Evolutionary conservation across 2,797 vertebrate species (phyloP), one percentile per base, ranked within the genome.

Genomic region (Zonotrichia albicollis): DNA sequence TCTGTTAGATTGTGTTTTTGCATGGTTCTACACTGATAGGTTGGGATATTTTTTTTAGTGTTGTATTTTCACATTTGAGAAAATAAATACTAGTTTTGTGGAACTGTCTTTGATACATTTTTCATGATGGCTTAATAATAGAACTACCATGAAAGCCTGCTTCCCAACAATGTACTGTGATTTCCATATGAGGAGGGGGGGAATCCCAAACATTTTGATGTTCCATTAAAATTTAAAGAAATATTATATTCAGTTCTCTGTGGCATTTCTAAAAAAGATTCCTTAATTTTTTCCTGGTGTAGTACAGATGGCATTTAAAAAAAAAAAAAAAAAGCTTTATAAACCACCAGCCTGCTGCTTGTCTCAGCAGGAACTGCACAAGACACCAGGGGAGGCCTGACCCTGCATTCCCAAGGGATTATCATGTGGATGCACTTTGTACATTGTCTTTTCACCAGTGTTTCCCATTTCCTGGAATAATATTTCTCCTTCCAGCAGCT

Each of bases 201-300:
- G 5, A 84, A 71, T 55, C 61, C 74, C 80, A 90, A 94, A 81
- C 48, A 42, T 94, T 93, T 90, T 95, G 95, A 95, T 76, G 55
- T 84, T 84, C 93, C 86, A 92, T 96, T 95, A 93, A 96, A 96
- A 65, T 95, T 93, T 95, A 89, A 95, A 95, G 78, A 62, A 94
- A 87, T 74, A 85, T 45, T 90, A 18, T 34, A 60, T 83, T 46
- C 64, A 92, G 30, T 80, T 93, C 90, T 95, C 67, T 7, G 9
- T 92, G 48, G 53, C 65, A 50, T 76, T 95, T 84, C 57, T 57
- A 40, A 57, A 92, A 87, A 45, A 54, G 40, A 66, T 51, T 68
- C 30, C 16, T 43, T 72, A 38, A 38, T 61, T 72, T 77, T 85
- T 84, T 83, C 38, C 75, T 87, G 58, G 40, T 10, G 4, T 36